Evolutionary conservation across 1,140 invertebrate genomes (phyloP), one percentile per base, ranked within the genome.

Genomic region (Mycetomoellerius zeteki): DNA sequence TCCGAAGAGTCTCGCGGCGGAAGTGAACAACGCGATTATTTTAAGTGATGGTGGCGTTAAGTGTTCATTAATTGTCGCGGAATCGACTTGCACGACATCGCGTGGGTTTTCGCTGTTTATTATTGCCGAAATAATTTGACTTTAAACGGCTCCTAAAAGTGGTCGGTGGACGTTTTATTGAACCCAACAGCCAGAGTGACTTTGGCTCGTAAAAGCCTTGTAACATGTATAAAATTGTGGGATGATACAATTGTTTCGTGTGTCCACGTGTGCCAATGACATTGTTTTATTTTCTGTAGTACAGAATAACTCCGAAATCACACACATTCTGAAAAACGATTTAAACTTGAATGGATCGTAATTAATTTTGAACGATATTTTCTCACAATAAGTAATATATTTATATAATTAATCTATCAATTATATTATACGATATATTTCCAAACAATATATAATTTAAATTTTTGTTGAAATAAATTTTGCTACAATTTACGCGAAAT

Each of bases 221-320:
- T 91, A 92, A 92, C 37, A 1, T 37, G 7, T 92, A 92, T 93
- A 93, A 94, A 94, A 94, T 91, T 69, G 65, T 77, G 65, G 3
- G 77, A 81, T 69, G 88, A 88, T 93, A 89, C 88, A 91, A 77
- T 80, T 77, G 71, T 90, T 90, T 73, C 65, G 21, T 67, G 27
- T n/a, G n/a, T 24, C 4, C 4, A 24, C 77, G 21, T n/a, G 43
- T 52, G 81, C 69, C 4, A 37, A 37, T 71, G 43, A 60, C 30
- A 21, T 50, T 21, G 27, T 88, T 90, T 69, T 69, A 75, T 65
- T 54, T 5, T 3, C 10, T 37, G 43, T 37, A 71, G 12, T 67
- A n/a, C 19, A 64, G 7, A 24, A 72, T 27, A 19, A 37, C 4
- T 75, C 0, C 3, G 0, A 75, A 56, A 56, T 33, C 14, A 33